A percentile compares a stretch with the other conserved stretches of the same genome.
phyloP scores from a whole-genome alignment of 2,797 vertebrate species.

The Alcedo atthis region DNA sequence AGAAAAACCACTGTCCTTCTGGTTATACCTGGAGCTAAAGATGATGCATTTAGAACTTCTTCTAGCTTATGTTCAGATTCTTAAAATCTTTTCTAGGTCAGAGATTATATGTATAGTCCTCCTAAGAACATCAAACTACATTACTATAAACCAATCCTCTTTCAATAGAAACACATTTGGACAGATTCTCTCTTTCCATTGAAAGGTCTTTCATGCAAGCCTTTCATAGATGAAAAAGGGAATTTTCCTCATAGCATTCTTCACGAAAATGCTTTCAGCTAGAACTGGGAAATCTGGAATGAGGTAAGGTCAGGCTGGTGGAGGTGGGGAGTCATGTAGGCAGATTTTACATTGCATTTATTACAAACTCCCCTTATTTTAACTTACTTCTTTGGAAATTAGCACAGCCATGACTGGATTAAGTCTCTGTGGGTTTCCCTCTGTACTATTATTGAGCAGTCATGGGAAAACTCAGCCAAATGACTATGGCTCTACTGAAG shows the following conservation, averaged over 20 bases:
- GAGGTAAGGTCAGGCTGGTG: constrained; percentile 27
- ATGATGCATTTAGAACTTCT: neutral
- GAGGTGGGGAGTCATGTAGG: constrained; percentile 32
- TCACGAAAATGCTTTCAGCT: constrained; percentile 57
- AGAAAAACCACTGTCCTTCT: neutral
- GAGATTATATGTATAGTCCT: constrained; percentile 27
- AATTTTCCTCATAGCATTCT: constrained; percentile 32
- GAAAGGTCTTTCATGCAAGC: constrained; percentile 7
- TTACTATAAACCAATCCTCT: neutral
- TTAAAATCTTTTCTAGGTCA: constrained; percentile 10
- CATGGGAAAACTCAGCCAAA: constrained; percentile 60
- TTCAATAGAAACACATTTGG: constrained; percentile 10
- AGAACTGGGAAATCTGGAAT: constrained; percentile 31
- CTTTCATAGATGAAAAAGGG: constrained; percentile 13
- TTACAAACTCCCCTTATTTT: constrained; percentile 58
- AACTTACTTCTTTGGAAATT: constrained; percentile 59
- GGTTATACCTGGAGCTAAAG: neutral
- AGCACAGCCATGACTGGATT: constrained; percentile 68
- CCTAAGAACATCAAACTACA: neutral
- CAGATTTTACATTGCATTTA: constrained; percentile 61
- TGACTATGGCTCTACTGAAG: constrained; percentile 49
- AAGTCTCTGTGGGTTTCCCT: constrained; percentile 60
- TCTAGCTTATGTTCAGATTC: neutral
- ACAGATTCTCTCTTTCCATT: constrained; percentile 2
- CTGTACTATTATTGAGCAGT: constrained; percentile 60